Percentiles rank a stretch among this genome's conserved stretches.
Evolutionary conservation across 2,888 invertebrate genomes (phyloP).

Genomic region (Trachelus stipa): DNA sequence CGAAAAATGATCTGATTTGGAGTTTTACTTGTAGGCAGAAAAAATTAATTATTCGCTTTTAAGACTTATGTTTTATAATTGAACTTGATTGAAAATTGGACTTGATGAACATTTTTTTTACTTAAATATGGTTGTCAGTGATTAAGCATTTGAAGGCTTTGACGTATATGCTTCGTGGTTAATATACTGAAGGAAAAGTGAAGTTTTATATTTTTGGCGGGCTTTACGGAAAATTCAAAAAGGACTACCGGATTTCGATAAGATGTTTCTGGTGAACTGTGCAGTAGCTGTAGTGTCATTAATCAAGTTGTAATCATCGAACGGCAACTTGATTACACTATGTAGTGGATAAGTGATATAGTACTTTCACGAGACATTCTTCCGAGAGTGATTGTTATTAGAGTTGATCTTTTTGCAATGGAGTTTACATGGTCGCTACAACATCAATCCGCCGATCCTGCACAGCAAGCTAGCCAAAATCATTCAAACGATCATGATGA

Average conservation of each 20-base stretch:
- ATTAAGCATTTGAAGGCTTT: background rate
- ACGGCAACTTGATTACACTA: conserved; percentile 17
- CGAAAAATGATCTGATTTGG: background rate
- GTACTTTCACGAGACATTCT: background rate
- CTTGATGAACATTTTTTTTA: background rate
- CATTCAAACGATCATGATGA: conserved; percentile 38
- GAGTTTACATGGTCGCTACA: conserved; percentile 55
- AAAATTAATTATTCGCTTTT: background rate
- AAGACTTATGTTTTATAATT: background rate
- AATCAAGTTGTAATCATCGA: conserved; percentile 1
- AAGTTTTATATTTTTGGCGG: background rate
- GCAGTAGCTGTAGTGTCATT: background rate
- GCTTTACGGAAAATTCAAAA: background rate
- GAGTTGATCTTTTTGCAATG: conserved; percentile 35
- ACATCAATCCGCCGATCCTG: conserved; percentile 42
- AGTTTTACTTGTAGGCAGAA: background rate
- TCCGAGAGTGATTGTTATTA: background rate
- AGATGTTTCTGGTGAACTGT: background rate
- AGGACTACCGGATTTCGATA: background rate
- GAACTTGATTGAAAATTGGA: background rate
- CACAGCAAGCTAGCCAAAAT: conserved; percentile 36
- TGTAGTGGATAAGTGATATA: conserved; percentile 31
- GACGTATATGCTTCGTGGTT: background rate
- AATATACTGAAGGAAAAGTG: background rate
- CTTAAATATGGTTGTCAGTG: background rate